Evolutionary conservation across 2,113 vertebrate genomes (phyloP).

Genomic region (Lipotes vexillifer): DNA sequence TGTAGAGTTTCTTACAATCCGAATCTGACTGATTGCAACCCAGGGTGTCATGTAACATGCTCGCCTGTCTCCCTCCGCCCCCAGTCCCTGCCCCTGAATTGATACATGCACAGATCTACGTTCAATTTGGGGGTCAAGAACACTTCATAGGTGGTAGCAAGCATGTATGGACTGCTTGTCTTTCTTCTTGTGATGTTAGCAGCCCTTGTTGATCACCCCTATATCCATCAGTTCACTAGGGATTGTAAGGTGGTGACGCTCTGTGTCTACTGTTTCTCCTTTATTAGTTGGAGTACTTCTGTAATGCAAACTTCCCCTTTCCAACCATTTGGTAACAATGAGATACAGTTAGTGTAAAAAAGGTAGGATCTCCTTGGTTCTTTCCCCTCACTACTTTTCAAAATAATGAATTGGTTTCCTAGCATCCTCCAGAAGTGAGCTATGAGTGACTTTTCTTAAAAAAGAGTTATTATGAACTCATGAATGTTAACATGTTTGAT

Average conservation of each 20-base stretch:
- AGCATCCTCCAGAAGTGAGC: not conserved
- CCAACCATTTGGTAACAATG: not conserved
- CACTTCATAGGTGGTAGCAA: not conserved
- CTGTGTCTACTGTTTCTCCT: fast-evolving
- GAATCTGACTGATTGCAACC: not conserved
- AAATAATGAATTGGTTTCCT: not conserved
- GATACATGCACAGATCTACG: fast-evolving
- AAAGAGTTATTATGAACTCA: not conserved
- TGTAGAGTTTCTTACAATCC: not conserved
- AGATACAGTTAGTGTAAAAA: not conserved
- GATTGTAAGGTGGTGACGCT: fast-evolving
- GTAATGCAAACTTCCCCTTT: fast-evolving
- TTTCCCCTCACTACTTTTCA: not conserved
- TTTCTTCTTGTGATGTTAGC: not conserved
- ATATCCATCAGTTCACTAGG: not conserved
- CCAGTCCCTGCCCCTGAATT: fast-evolving
- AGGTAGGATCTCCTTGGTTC: too few relatives aligned
- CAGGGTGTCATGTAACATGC: fast-evolving
- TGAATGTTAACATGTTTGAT: not conserved
- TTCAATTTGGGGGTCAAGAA: not conserved
- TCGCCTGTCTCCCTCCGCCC: not conserved
- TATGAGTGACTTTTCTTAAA: not conserved
- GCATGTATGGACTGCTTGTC: fast-evolving
- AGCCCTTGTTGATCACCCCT: fast-evolving
- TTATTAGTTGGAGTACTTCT: not conserved